Conservation (phyloP, 2,797 vertebrate species). For the Prionace glauca region DNA sequence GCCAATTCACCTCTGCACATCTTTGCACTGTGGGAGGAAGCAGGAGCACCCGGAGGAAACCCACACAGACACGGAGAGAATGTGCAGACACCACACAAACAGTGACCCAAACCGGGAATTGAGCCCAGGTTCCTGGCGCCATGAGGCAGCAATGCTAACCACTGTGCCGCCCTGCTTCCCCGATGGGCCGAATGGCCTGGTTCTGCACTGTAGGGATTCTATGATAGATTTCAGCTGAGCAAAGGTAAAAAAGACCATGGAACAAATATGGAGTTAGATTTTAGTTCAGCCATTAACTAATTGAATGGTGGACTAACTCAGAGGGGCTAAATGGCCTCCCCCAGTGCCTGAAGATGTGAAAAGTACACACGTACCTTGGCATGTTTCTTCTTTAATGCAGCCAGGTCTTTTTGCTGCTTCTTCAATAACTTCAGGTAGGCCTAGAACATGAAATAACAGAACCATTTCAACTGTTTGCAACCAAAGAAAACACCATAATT, state of each 20-base stretch:
- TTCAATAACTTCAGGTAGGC: slow-evolving; percentile 89
- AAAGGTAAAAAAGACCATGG: not conserved
- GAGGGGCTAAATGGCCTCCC: not conserved
- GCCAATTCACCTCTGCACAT: no score
- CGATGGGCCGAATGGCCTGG: no score
- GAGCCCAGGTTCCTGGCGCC: no score
- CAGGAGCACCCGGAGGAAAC: no score
- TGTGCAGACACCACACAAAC: no score
- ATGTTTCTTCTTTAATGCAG: slow-evolving; percentile 88
- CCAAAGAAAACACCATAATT: not conserved
- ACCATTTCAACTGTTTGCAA: not conserved
- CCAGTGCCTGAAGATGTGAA: not conserved
- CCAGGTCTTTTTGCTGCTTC: slow-evolving; percentile 95
- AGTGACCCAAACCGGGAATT: no score
- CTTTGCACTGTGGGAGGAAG: no score
- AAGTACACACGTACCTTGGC: slow-evolving; percentile 68
- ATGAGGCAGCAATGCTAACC: no score
- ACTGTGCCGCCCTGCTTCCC: no score
- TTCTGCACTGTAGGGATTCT: no score
- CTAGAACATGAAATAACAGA: slow-evolving; percentile 54
- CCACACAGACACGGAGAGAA: no score
- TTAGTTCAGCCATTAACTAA: not conserved
- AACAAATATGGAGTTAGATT: not conserved
- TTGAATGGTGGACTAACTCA: not conserved
- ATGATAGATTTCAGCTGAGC: no score